These are phyloP conservation scores for Cheilosia variabilis DNA, from an alignment of 2,888 invertebrate genomes.

Conservation along the genomic window DNA sequence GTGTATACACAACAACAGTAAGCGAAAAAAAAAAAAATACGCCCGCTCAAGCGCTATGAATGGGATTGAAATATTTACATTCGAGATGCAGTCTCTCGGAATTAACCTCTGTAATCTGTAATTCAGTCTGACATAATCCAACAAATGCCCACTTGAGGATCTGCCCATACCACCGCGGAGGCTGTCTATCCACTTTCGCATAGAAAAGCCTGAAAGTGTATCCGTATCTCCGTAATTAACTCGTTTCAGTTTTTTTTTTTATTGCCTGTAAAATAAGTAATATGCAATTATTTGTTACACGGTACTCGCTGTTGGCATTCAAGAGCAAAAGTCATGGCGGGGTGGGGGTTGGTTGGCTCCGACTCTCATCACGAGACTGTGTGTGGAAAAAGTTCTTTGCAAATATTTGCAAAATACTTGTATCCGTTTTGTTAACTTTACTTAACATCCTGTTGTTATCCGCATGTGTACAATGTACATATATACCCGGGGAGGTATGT, in stretches of 20 bases:
- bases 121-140: conserved; percentile 71
- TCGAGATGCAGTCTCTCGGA: conserved; percentile 61
- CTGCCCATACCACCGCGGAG: neutral
- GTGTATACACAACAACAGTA: neutral
- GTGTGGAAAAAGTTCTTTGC: conserved; percentile 73
- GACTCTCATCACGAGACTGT: conserved; percentile 30
- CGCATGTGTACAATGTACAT: neutral
- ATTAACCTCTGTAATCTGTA: conserved; percentile 70
- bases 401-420: conserved; percentile 76
- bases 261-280: conserved; percentile 72
- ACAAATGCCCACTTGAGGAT: conserved; percentile 69
- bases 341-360: conserved; percentile 3
- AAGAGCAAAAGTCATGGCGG: conserved; percentile 59
- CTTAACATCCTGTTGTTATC: conserved; percentile 72
- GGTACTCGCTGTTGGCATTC: conserved; percentile 70
- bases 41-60: neutral
- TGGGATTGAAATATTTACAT: conserved; percentile 47
- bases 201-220: conserved; percentile 44
- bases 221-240: conserved; percentile 64
- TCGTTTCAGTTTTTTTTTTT: conserved; percentile 48
- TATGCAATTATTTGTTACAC: conserved; percentile 75
- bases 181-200: neutral
- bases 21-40: neutral
- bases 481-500: neutral
- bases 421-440: conserved; percentile 76